phyloP scores from a whole-genome alignment of 2,113 vertebrate genomes.

The Cinclus mexicanus region DNA sequence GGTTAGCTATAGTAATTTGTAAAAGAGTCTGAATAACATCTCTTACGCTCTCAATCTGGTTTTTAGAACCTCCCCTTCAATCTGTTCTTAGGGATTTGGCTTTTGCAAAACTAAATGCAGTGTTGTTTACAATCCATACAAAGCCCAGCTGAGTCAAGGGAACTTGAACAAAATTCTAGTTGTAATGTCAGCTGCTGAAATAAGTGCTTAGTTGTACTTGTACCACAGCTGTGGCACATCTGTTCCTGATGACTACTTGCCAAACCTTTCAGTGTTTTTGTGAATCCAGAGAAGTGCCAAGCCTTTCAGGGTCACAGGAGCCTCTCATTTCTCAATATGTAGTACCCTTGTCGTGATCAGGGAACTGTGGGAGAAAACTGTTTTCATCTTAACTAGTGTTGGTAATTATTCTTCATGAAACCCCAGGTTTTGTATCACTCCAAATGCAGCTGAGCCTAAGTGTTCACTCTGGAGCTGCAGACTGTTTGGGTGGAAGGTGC shows the following conservation, averaged over 20 bases:
- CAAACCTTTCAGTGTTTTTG: background rate
- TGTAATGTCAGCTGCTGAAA: background rate
- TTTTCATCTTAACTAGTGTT: background rate
- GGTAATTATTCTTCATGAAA: background rate
- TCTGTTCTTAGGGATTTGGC: background rate
- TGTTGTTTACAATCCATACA: background rate
- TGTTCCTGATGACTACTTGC: background rate
- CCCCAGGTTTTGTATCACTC: background rate
- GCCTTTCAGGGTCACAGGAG: background rate
- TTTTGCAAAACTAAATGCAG: background rate
- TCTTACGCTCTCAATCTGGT: background rate
- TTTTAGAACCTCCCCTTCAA: background rate
- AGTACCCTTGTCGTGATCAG: background rate
- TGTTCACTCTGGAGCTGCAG: background rate
- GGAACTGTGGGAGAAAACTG: background rate
- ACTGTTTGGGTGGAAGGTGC: background rate
- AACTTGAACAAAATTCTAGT: background rate
- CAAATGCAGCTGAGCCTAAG: accelerated
- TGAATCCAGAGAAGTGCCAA: background rate
- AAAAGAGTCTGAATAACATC: background rate
- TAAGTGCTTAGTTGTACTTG: background rate
- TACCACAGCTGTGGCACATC: background rate
- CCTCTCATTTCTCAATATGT: background rate
- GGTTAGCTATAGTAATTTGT: background rate
- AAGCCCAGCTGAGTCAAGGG: background rate